phyloP scores from a whole-genome alignment of 1,140 invertebrate species.

The Aporrectodea caliginosa region DNA sequence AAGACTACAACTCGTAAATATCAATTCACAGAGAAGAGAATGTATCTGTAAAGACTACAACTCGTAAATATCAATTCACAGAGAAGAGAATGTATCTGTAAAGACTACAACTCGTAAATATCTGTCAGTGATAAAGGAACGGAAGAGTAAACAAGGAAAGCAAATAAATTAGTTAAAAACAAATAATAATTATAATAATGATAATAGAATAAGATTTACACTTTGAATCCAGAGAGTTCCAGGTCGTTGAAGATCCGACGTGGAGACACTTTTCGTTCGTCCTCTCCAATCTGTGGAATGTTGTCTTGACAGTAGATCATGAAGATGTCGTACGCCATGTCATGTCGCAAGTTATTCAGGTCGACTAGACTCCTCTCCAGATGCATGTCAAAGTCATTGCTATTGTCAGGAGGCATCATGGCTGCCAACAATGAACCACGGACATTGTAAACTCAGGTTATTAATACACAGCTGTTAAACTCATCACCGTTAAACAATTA shows the following conservation, averaged over 20 bases:
- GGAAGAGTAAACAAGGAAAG: too few species aligned
- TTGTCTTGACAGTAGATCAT: constrained; percentile 43
- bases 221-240: constrained; percentile 37
- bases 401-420: constrained; percentile 46
- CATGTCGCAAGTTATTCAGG: constrained; percentile 43
- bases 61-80: too few species aligned
- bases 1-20: too few species aligned
- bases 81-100: too few species aligned
- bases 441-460: neutral
- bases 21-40: too few species aligned
- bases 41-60: too few species aligned
- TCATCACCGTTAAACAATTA: too few species aligned
- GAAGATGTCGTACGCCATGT: constrained; percentile 42
- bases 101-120: too few species aligned
- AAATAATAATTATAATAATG: too few species aligned
- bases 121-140: too few species aligned
- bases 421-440: constrained; percentile 37
- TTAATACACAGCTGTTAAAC: neutral
- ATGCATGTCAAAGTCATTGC: constrained; percentile 48
- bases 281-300: constrained; percentile 33
- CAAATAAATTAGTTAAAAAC: too few species aligned
- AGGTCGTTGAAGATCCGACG: constrained; percentile 39
- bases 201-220: too few species aligned
- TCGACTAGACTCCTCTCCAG: constrained; percentile 45
- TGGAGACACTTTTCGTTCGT: constrained; percentile 36